Percentiles rank a stretch among this genome's conserved stretches.
Conservation (phyloP, 2,113 vertebrate genomes). For the Strix aluco region DNA sequence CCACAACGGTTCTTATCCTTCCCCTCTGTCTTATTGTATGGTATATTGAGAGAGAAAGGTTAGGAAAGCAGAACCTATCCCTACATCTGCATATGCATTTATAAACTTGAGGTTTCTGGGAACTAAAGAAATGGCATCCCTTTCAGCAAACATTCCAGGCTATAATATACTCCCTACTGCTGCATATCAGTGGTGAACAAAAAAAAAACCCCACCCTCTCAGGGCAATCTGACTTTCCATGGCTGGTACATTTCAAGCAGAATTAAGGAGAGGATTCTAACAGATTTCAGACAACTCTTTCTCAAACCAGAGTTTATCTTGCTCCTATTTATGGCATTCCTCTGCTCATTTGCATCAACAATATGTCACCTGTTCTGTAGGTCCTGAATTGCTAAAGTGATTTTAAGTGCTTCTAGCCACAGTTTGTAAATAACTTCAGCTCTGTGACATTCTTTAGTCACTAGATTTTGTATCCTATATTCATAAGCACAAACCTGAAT, state of each 20-base stretch:
- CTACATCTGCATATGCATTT: neutral
- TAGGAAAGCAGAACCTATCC: neutral
- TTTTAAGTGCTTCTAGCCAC: neutral
- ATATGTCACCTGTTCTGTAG: neutral
- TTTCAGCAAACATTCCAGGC: neutral
- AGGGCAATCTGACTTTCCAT: neutral
- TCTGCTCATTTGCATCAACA: neutral
- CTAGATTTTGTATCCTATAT: neutral
- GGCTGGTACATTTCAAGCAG: neutral
- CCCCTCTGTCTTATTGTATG: neutral
- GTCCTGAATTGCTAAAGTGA: neutral
- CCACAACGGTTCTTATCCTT: neutral
- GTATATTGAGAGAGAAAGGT: neutral
- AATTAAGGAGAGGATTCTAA: neutral
- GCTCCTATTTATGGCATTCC: neutral
- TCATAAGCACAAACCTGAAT: neutral
- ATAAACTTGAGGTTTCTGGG: neutral
- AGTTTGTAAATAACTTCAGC: neutral
- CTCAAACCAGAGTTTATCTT: neutral
- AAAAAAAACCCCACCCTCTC: rapidly evolving
- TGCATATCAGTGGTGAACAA: neutral
- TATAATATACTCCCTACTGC: neutral
- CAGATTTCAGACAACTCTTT: neutral
- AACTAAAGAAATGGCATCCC: neutral
- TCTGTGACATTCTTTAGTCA: neutral